Percentiles rank a stretch among this genome's conserved stretches.
phyloP scores from a whole-genome alignment of 2,888 invertebrate genomes.

The Agapostemon virescens region DNA sequence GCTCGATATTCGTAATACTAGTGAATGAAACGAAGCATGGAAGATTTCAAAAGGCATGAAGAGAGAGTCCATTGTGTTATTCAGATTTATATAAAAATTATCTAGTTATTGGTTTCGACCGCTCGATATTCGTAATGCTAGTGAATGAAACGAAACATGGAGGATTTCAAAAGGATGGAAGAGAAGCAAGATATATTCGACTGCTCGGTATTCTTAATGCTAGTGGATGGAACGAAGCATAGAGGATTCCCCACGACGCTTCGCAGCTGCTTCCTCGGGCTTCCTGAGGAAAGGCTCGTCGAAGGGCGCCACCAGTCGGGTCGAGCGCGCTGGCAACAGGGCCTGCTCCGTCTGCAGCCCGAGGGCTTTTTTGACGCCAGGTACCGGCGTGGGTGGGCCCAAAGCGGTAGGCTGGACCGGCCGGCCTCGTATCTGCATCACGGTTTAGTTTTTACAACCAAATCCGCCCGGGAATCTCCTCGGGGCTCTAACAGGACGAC shows the following conservation, averaged over 20 bases:
- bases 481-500: not conserved
- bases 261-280: not conserved
- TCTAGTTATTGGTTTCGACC: too few relatives aligned
- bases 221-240: not conserved
- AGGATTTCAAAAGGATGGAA: too few relatives aligned
- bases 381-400: conserved; percentile 74
- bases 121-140: too few relatives aligned
- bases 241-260: not conserved
- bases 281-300: not conserved
- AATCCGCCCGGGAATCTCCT: conserved; percentile 34
- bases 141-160: too few relatives aligned
- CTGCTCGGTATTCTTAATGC: not conserved
- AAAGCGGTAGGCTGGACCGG: conserved; percentile 71
- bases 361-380: conserved; percentile 66
- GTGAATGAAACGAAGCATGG: too few relatives aligned
- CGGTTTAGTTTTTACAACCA: conserved; percentile 58
- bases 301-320: conserved; percentile 75
- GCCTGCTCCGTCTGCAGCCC: conserved; percentile 46
- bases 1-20: too few relatives aligned
- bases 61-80: too few relatives aligned
- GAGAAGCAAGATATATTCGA: too few relatives aligned
- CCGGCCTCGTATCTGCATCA: conserved; percentile 59
- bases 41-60: too few relatives aligned
- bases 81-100: too few relatives aligned
- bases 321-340: conserved; percentile 40